These are phyloP conservation scores for Torymus texanus DNA, from an alignment of 2,888 invertebrate genomes.

Conservation along the genomic window DNA sequence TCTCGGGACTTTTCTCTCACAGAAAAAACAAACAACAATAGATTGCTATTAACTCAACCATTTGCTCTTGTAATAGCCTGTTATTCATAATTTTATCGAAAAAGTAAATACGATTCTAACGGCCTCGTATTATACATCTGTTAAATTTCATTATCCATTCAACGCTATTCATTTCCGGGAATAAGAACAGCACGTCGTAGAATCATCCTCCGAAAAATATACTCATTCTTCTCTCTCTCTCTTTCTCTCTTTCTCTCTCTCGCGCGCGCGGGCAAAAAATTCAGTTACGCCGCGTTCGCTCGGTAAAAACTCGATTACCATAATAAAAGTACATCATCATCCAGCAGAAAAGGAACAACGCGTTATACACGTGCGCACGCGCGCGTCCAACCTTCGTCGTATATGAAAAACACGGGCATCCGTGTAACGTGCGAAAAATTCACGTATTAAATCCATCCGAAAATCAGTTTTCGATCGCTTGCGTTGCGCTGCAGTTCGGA, in stretches of 20 bases:
- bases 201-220: neutral
- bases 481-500: neutral
- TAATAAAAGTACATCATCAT: conserved; percentile 39
- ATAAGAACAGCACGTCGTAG: neutral
- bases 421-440: conserved; percentile 33
- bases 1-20: no score
- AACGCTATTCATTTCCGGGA: neutral
- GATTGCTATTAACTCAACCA: no score
- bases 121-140: no score
- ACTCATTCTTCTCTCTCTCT: conserved; percentile 2
- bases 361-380: no score
- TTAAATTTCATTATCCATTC: no score
- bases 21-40: no score
- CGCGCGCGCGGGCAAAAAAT: conserved; percentile 11
- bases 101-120: no score
- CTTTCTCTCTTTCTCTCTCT: neutral
- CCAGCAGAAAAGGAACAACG: conserved; percentile 1
- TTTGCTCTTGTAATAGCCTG: no score
- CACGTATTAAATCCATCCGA: conserved; percentile 16
- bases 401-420: neutral
- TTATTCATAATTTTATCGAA: no score
- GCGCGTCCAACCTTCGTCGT: no score
- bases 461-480: neutral
- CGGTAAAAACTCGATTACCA: conserved; percentile 36
- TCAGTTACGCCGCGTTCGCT: neutral